These are phyloP conservation scores for Caenorhabditis inopinata DNA, from an alignment of 1,140 invertebrate species.

Conservation along the genomic window DNA sequence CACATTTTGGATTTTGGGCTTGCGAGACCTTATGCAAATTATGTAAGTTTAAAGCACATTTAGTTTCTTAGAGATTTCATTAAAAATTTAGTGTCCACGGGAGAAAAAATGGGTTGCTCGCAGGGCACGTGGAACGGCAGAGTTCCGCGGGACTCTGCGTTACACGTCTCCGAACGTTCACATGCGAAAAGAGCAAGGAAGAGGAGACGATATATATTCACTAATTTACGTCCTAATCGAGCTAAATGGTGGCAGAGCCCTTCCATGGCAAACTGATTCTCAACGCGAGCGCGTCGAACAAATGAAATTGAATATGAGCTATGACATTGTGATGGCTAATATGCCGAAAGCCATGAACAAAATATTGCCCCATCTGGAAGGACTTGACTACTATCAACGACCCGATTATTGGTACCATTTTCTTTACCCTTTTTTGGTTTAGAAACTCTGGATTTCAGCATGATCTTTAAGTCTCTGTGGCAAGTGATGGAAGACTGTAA, in stretches of 20 bases:
- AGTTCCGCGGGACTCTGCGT: conserved; percentile 56
- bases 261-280: conserved; percentile 54
- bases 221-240: conserved; percentile 58
- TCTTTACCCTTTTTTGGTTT: background rate
- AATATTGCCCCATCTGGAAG: background rate
- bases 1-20: conserved; percentile 49
- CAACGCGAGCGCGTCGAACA: conserved; percentile 42
- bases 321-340: conserved; percentile 40
- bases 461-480: background rate
- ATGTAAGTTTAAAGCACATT: background rate
- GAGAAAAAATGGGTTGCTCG: conserved; percentile 47
- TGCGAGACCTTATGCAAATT: conserved; percentile 8
- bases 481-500: background rate
- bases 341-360: conserved; percentile 37
- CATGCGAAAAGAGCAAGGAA: conserved; percentile 49
- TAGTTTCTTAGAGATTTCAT: background rate
- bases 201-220: conserved; percentile 54
- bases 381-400: conserved; percentile 39
- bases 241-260: conserved; percentile 49
- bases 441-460: background rate
- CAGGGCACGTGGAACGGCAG: conserved; percentile 49
- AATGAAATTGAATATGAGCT: conserved; percentile 47
- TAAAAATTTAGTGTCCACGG: conserved; percentile 16
- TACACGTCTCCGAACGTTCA: conserved; percentile 55
- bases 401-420: conserved; percentile 38